Percentiles rank a stretch among this genome's conserved stretches.
phyloP scores from a whole-genome alignment of 2,797 vertebrate species.

The Nannoperca obscura region DNA sequence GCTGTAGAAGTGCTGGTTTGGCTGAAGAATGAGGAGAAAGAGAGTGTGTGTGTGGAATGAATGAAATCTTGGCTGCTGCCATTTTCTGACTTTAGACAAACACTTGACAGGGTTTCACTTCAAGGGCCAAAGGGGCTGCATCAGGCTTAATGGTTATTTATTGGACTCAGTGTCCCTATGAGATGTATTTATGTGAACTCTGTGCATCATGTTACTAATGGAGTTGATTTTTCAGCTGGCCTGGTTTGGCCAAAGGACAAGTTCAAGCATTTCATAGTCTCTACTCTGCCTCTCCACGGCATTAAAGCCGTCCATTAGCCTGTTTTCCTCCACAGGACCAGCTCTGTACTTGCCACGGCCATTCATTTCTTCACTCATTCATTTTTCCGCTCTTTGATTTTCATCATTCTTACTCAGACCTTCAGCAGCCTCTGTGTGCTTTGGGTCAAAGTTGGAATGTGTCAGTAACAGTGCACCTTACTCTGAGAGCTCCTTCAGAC shows the following conservation, averaged over 20 bases:
- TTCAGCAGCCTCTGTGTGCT: conserved; percentile 56
- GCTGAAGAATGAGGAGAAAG: conserved; percentile 65
- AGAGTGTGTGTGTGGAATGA: conserved; percentile 69
- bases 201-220: conserved; percentile 64
- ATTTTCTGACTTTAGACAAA: conserved; percentile 66
- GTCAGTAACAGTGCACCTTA: conserved; percentile 59
- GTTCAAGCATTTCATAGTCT: conserved; percentile 68
- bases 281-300: conserved; percentile 24
- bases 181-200: conserved; percentile 70
- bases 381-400: conserved; percentile 57
- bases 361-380: conserved; percentile 56
- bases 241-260: conserved; percentile 73
- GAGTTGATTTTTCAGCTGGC: conserved; percentile 72
- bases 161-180: conserved; percentile 45
- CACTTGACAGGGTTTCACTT: conserved; percentile 61
- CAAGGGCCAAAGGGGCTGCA: conserved; percentile 41
- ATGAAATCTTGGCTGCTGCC: conserved; percentile 63
- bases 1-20: conserved; percentile 77
- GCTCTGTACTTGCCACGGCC: conserved; percentile 27
- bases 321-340: conserved; percentile 37
- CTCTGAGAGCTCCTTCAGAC: conserved; percentile 35
- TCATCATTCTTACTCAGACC: conserved; percentile 29
- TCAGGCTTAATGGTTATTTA: conserved; percentile 70
- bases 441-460: conserved; percentile 63
- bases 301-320: conserved; percentile 45